Base-by-base conservation (phyloP, 2,888 invertebrate species). In the Carpatolechia fugitivella region DNA sequence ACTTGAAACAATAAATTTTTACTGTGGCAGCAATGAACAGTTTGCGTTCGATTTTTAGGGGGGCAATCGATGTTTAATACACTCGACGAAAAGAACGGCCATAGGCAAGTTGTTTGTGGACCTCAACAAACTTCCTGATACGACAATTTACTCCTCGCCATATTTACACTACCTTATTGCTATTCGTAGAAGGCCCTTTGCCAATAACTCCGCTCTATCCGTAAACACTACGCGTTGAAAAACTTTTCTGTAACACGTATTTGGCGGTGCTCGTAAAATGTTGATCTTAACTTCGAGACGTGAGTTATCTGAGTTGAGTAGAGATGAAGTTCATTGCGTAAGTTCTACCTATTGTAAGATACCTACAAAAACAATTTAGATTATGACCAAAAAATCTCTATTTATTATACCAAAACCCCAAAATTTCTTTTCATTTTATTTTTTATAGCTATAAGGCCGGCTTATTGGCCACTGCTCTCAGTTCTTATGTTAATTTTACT, bases 101-200 rank as follows among this genome's bases (percentile, higher is more conserved):
- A n/a, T 3, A 13, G 14, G 55, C 50, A 20, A 40, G 52, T 38
- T 48, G 56, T 62, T 61, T 59, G 56, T 57, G 52, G 41, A 41
- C 54, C 63, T 60, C 56, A 56, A 29, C 53, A 63, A 61, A 63
- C 60, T 61, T 40, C 44, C 56, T 54, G 50, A 38, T 52, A 52
- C 51, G 24, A 20, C 56, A 56, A 40, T 29, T 38, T 44, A 20
- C 3, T 29, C 35, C 54, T 52, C 56, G 52, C 33, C 44, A 13
- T 59, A 56, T 59, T 57, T 56, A 58, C 56, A 36, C 48, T 55
- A 56, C 56, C 55, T 60, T 57, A 54, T 57, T 53, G 54, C 54
- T 60, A 49, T 48, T 18, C 55, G 52, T 53, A 16, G 8, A 41
- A 10, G 1, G 49, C 24, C 13, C 14, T 8, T 4, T n/a, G 10